Evolutionary conservation across 2,888 invertebrate genomes (phyloP), one percentile per base, ranked within the genome.

Genomic region (Pachliopta kotzebuea): DNA sequence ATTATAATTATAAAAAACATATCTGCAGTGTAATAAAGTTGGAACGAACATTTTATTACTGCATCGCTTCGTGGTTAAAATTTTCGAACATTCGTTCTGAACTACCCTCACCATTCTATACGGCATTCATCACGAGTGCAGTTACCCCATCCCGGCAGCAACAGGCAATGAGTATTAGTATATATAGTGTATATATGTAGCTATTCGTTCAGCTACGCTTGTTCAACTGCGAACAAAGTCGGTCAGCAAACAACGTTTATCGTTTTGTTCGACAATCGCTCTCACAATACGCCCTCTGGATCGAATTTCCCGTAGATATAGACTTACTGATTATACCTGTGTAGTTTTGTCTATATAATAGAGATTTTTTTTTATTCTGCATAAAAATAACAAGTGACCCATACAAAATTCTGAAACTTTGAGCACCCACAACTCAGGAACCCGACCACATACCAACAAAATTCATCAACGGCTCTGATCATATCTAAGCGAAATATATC

Each of bases 141-240:
- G 59, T 29, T 59, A 58, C 58, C 54, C 42, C 58, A 58, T 58
- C 20, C 63, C 42, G 58, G 24, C 57, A 63, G 63, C 63, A 63
- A 63, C 63, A 63, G 58, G 63, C 63, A 58, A 58, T 54, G 63
- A 58, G 24, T 18, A 20, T 23, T 50, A 20, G 20, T 21, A n/a
- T 26, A 54, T n/a, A 26, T n/a, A n/a, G n/a, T n/a, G 4, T 26
- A 29, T 62, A 24, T 52, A 29, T 61, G 59, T 52, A 52, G 50
- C 29, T 20, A 50, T 57, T 37, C 57, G 52, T 57, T 31, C 53
- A 54, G 42, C 53, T 42, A 26, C 53, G 63, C 57, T 24, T 57
- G 57, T 63, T 58, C 63, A 45, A 52, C 62, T 57, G 63, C 50
- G 62, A 56, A 62, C 63, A 63, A 58, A 63, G 57, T 63, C 63